phyloP scores from a whole-genome alignment of 2,797 vertebrate genomes.

The Peromyscus aztecus region DNA sequence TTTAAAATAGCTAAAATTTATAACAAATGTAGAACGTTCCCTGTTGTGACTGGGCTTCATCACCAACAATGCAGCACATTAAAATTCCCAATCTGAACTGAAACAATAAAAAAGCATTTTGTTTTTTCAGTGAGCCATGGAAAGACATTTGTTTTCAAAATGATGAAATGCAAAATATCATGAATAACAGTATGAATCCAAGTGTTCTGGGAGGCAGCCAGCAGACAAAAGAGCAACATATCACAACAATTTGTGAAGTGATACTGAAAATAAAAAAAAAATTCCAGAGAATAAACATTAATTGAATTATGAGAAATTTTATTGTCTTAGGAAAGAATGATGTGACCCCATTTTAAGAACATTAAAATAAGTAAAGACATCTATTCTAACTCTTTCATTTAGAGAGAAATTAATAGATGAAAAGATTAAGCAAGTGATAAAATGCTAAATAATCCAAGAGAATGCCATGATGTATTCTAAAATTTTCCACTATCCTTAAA shows the following conservation, averaged over 20 bases:
- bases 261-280: neutral
- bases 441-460: neutral
- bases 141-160: constrained; percentile 10
- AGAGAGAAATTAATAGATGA: neutral
- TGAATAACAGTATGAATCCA: neutral
- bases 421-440: neutral
- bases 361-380: constrained; percentile 1
- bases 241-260: neutral
- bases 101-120: constrained; percentile 20
- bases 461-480: neutral
- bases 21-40: constrained; percentile 36
- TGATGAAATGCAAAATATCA: constrained; percentile 25
- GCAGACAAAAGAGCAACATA: neutral
- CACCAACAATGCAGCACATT: neutral
- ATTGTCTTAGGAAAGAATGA: neutral
- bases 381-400: neutral
- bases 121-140: neutral
- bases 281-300: neutral
- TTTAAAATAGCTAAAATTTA: constrained; percentile 67
- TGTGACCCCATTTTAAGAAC: neutral
- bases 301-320: constrained; percentile 4
- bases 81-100: constrained; percentile 26
- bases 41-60: constrained; percentile 39
- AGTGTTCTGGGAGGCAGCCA: neutral
- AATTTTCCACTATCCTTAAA: neutral